A percentile compares a stretch with the other conserved stretches of the same genome.
These are phyloP conservation scores for Styela plicata DNA, from an alignment of 23 tunicate species.

Conservation along the genomic window DNA sequence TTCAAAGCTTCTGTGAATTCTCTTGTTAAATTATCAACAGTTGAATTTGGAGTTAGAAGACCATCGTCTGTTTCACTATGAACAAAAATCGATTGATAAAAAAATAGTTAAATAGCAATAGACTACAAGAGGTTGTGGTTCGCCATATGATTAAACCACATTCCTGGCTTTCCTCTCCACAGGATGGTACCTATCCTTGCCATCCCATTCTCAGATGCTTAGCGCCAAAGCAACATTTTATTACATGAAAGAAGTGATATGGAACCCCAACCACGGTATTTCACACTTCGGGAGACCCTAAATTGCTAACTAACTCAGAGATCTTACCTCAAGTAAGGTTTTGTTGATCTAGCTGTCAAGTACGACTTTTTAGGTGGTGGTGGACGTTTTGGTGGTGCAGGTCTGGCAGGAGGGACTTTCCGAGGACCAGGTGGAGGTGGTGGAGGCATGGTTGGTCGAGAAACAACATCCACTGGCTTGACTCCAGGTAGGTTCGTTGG, in stretches of 20 bases:
- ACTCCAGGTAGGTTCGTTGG: constrained; percentile 78
- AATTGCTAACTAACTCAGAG: no score
- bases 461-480: constrained; percentile 26
- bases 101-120: no score
- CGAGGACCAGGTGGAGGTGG: constrained; percentile 17
- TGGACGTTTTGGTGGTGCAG: constrained; percentile 81
- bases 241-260: no score
- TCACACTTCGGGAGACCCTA: no score
- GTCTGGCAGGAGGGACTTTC: constrained; percentile 77
- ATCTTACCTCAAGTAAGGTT: constrained; percentile 19
- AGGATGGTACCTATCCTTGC: no score
- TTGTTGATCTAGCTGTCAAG: not conserved
- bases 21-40: constrained; percentile 88
- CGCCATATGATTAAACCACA: no score
- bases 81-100: no score
- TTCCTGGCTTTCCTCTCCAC: no score
- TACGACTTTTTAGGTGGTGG: constrained; percentile 50
- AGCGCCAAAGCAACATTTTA: no score
- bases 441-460: not conserved
- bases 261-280: no score
- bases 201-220: no score
- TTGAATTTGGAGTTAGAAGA: constrained; percentile 86
- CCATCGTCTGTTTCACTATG: constrained; percentile 48
- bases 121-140: no score
- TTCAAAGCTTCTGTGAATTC: constrained; percentile 79